These are phyloP conservation scores for Melanostigma gelatinosum DNA, from an alignment of 2,113 vertebrate genomes.

Conservation along the genomic window DNA sequence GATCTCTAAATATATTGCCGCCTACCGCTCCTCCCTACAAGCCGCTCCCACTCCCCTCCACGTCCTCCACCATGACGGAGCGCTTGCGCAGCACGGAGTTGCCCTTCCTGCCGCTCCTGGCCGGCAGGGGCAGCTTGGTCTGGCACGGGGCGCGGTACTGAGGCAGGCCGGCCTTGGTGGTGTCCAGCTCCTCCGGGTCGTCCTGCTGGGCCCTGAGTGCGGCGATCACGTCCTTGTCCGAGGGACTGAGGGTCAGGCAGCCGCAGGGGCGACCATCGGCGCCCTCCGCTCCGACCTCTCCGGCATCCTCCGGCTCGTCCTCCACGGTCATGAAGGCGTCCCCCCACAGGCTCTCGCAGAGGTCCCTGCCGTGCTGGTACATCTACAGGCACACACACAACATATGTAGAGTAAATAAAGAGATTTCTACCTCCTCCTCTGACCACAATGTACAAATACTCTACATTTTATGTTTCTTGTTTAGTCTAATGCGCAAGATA, in stretches of 20 bases:
- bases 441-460: background rate
- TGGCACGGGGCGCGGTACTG: conserved; percentile 79
- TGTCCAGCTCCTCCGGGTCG: conserved; percentile 81
- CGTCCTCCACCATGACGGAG: conserved; percentile 78
- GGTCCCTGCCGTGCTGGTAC: conserved; percentile 84
- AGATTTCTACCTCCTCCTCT: background rate
- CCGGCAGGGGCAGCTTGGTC: conserved; percentile 61
- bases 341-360: conserved; percentile 85
- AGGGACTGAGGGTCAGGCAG: conserved; percentile 83
- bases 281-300: conserved; percentile 37
- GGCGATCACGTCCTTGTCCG: conserved; percentile 80
- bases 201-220: conserved; percentile 79
- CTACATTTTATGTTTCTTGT: background rate
- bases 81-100: conserved; percentile 80
- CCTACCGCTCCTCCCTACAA: conserved; percentile 60
- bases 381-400: conserved; percentile 71
- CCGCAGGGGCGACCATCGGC: conserved; percentile 73
- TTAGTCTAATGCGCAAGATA: too few relatives aligned
- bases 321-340: conserved; percentile 78
- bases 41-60: conserved; percentile 86
- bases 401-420: background rate
- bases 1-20: conserved; percentile 23
- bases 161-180: conserved; percentile 82
- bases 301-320: conserved; percentile 69
- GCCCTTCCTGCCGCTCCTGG: conserved; percentile 51